Conservation (phyloP, 1,140 invertebrate species). For the Drosophila sturtevanti region DNA sequence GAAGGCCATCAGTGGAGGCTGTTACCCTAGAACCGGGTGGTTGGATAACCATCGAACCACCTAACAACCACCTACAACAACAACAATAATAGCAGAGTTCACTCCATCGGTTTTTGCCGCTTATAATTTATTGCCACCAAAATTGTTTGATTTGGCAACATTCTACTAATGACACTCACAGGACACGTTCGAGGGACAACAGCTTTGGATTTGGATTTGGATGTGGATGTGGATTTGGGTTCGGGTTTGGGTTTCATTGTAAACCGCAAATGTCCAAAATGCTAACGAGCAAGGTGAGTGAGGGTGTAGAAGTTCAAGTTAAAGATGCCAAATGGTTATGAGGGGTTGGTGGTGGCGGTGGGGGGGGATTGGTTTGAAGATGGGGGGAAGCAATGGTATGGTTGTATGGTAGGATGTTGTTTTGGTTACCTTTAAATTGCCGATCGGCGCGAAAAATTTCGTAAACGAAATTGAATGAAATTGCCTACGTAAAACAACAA, state of each 20-base stretch:
- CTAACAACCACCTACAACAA: not conserved
- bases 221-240: too few species aligned
- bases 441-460: conserved; percentile 53
- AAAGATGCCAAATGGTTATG: not conserved
- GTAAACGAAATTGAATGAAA: conserved; percentile 68
- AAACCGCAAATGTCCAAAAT: conserved; percentile 52
- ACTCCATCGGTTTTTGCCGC: not conserved
- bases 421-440: conserved; percentile 33
- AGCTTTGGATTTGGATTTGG: conserved; percentile 35
- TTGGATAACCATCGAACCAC: too few species aligned
- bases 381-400: conserved; percentile 17
- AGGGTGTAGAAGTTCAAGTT: not conserved
- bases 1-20: conserved; percentile 51
- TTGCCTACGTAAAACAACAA: conserved; percentile 43
- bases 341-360: not conserved
- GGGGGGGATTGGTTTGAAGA: not conserved
- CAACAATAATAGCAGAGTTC: too few species aligned
- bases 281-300: conserved; percentile 42
- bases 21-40: conserved; percentile 1
- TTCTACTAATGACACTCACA: conserved; percentile 59
- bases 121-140: conserved; percentile 45
- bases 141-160: conserved; percentile 54
- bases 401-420: not conserved
- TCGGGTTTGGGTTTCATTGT: too few species aligned
- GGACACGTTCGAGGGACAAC: conserved; percentile 45